Percentiles rank a stretch among this genome's conserved stretches.
phyloP scores from a whole-genome alignment of 23 tunicate species.

The Clavelina lepadiformis region DNA sequence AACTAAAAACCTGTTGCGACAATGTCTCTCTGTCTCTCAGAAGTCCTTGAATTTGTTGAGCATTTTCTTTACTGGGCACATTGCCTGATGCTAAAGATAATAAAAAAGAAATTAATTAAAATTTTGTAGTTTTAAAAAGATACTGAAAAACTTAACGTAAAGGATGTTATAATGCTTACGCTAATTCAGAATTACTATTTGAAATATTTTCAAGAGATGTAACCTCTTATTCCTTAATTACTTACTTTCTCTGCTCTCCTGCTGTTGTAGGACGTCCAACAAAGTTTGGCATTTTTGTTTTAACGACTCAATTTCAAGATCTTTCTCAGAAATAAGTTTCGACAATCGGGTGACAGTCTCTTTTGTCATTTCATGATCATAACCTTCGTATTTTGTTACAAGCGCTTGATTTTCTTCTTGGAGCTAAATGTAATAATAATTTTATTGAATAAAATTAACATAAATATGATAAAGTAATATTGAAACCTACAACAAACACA shows the following conservation, averaged over 20 bases:
- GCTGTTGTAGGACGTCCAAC: conserved; percentile 81
- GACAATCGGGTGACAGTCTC: conserved; percentile 69
- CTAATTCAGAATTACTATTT: too few relatives aligned
- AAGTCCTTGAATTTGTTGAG: conserved; percentile 56
- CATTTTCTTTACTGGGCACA: too few relatives aligned
- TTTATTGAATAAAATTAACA: neutral
- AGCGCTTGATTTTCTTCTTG: conserved; percentile 57
- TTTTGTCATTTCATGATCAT: conserved; percentile 75
- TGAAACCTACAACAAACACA: neutral
- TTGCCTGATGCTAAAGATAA: too few relatives aligned
- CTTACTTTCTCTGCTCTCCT: conserved; percentile 31
- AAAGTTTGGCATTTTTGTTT: conserved; percentile 76
- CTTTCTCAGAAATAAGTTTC: conserved; percentile 69
- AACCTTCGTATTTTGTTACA: conserved; percentile 59
- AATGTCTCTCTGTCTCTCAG: conserved; percentile 60
- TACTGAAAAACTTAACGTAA: too few relatives aligned
- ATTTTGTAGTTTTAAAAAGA: too few relatives aligned
- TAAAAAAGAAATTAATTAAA: too few relatives aligned
- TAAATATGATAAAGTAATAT: neutral
- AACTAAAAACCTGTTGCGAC: conserved; percentile 44
- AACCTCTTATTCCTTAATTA: too few relatives aligned
- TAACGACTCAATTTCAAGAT: conserved; percentile 74
- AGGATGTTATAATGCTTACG: too few relatives aligned
- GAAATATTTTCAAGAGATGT: too few relatives aligned
- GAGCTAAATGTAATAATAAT: conserved; percentile 23